A percentile compares a stretch with the other conserved stretches of the same genome.
Evolutionary conservation across 30 jellyfish, hydroid and myxozoan genomes (phyloP).

Genomic region (Phacellophora camtschatica): DNA sequence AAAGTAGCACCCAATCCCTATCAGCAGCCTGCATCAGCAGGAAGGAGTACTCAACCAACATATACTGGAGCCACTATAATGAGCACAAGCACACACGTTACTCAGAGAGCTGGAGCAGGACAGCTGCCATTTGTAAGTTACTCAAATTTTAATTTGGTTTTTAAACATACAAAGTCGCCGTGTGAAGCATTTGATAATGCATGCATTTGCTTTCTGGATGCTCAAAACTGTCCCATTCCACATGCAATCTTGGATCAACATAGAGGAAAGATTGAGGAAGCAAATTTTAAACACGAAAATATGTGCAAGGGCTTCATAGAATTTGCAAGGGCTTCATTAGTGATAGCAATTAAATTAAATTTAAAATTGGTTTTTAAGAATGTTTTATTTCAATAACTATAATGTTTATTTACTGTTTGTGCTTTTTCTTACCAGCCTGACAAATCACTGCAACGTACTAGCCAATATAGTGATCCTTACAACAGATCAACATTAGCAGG

Average conservation of each 20-base stretch:
- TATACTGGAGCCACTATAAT: constrained; percentile 26
- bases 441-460: not conserved
- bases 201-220: too few relatives aligned
- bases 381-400: too few relatives aligned
- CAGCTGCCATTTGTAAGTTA: not conserved
- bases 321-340: too few relatives aligned
- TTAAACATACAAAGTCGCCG: not conserved
- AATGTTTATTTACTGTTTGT: not conserved
- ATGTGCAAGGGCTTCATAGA: too few relatives aligned
- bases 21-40: constrained; percentile 27
- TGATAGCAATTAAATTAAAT: too few relatives aligned
- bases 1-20: constrained; percentile 1
- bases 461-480: constrained; percentile 9
- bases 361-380: too few relatives aligned
- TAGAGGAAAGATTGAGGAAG: too few relatives aligned
- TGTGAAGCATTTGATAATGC: not conserved
- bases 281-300: too few relatives aligned
- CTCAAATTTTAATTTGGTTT: not conserved
- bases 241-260: too few relatives aligned
- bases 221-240: too few relatives aligned
- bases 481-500: not conserved
- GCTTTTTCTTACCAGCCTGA: not conserved
- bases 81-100: constrained; percentile 28
- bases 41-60: constrained; percentile 26
- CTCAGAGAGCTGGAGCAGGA: not conserved